Evolutionary conservation across 2,113 vertebrate genomes (phyloP).

Genomic region (Sclerurus mexicanus): DNA sequence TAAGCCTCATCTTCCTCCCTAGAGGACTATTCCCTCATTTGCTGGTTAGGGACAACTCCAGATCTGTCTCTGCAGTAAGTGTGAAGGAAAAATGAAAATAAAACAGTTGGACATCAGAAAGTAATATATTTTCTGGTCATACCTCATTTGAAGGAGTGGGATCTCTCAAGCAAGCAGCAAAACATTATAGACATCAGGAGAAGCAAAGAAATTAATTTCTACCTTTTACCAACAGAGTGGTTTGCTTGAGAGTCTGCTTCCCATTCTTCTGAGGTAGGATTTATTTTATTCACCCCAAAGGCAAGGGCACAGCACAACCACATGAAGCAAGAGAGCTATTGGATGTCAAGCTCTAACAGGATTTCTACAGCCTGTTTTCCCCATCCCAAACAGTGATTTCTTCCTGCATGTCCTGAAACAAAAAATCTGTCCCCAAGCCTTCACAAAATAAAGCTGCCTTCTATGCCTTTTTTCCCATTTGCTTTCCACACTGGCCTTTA

Average conservation of each 20-base stretch:
- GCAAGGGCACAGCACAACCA: neutral
- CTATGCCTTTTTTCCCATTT: neutral
- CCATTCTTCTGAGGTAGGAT: neutral
- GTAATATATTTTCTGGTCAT: neutral
- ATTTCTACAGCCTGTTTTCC: neutral
- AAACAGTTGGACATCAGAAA: neutral
- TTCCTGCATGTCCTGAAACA: neutral
- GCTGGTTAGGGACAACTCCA: neutral
- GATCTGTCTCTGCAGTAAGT: neutral
- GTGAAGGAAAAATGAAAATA: neutral
- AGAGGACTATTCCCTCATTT: neutral
- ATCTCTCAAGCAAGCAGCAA: neutral
- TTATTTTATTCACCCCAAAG: neutral
- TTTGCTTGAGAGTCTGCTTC: neutral
- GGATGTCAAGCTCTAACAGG: neutral
- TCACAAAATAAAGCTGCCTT: neutral
- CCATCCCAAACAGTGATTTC: neutral
- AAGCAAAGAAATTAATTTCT: neutral
- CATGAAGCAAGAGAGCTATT: fast-evolving
- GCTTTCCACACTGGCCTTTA: neutral
- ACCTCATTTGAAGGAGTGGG: neutral
- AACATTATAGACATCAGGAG: neutral
- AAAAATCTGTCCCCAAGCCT: neutral
- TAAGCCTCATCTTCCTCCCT: neutral
- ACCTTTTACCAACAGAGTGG: neutral